Base-by-base conservation (phyloP, 2,797 vertebrate species). In the Anisognathus igniventris region DNA sequence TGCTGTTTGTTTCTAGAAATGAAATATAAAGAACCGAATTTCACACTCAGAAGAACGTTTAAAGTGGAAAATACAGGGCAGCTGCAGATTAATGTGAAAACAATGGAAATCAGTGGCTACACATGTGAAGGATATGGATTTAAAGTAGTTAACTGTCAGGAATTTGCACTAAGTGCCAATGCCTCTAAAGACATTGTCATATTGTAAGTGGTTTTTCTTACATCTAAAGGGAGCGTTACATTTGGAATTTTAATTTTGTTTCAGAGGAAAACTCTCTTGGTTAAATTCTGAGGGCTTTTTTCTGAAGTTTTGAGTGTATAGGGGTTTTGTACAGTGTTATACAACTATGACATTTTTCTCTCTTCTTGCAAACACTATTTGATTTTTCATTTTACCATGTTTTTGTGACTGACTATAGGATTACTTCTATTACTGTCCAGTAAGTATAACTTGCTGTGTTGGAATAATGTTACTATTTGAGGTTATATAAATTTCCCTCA, bases 41-140 rank as follows among this genome's bases (percentile, higher is more conserved):
- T 99, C 98, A 99, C 99, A 7, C 96, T 99, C 70, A 99, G 97
- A 97, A 98, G 98, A 97, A 99, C 98, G 4, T 99, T 99, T 97
- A 98, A 98, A 96, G 98, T 99, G 95, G 99, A 99, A 94, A 99
- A 99, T 94, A 99, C 98, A 1, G 99, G 99, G 40, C 97, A 99
- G 95, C 99, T 99, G 90, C 98, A 98, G 14, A 98, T 99, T 95
- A 98, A 97, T 88, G 97, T 99, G 96, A 98, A 98, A 91, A 98
- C 98, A 1, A 98, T 99, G 88, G 98, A 99, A 97, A 99, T 99
- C 97, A 99, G 99, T 90, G 99, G 99, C 37, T 99, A 98, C 61
- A 88, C 97, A 1, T 99, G 99, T 92, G 99, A 99, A 97, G 99
- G 99, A 96, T 99, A 99, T 53, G 99, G 99, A 97, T 99, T 99